Conservation (phyloP, 1,140 invertebrate species). For the Diabrotica virgifera region DNA sequence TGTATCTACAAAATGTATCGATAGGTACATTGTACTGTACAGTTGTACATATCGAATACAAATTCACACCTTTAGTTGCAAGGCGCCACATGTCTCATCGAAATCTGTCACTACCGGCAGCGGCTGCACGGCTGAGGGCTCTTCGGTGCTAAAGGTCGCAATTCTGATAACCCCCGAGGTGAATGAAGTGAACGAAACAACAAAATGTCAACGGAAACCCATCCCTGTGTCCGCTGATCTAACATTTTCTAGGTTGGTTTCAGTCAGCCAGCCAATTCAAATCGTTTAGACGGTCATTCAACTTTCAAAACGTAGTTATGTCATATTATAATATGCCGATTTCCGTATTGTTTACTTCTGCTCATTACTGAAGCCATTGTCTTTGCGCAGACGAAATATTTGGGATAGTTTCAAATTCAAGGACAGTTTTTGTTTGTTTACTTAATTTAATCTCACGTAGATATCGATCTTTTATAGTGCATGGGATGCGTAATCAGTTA, state of each 20-base stretch:
- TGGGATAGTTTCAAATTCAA: too few relatives aligned
- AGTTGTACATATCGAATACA: neutral
- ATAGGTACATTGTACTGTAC: too few relatives aligned
- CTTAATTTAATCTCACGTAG: too few relatives aligned
- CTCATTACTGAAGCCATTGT: neutral
- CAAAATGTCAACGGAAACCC: conserved; percentile 14
- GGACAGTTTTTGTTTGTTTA: too few relatives aligned
- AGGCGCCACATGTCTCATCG: conserved; percentile 13
- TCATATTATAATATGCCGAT: conserved; percentile 5
- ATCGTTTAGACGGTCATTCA: conserved; percentile 9
- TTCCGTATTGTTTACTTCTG: conserved; percentile 4
- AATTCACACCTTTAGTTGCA: neutral
- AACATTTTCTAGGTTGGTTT: conserved; percentile 14
- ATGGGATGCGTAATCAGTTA: too few relatives aligned
- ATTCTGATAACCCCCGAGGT: conserved; percentile 11
- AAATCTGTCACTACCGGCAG: neutral
- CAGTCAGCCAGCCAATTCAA: conserved; percentile 4
- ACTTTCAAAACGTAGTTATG: conserved; percentile 1
- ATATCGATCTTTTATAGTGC: too few relatives aligned
- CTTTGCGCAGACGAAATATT: too few relatives aligned
- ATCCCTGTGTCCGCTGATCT: conserved; percentile 13
- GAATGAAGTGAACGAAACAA: conserved; percentile 13
- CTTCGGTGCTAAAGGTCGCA: conserved; percentile 9
- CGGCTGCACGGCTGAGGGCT: conserved; percentile 4
- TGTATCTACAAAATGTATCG: too few relatives aligned